These are phyloP conservation scores for Myotis pilosus DNA, from an alignment of 2,797 vertebrate species.

Conservation along the genomic window DNA sequence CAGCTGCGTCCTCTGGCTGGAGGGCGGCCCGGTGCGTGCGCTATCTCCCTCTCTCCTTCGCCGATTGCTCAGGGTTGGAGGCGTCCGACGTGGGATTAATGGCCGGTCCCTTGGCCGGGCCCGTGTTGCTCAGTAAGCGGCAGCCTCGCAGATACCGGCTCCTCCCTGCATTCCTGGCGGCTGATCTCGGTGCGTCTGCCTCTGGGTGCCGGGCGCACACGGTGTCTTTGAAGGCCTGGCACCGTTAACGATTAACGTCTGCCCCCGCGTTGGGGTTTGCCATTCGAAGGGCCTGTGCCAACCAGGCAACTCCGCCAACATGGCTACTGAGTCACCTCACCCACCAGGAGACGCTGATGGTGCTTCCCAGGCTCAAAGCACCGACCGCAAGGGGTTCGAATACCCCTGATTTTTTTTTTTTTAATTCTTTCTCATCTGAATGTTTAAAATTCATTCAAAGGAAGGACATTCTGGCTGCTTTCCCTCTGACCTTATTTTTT, in stretches of 20 bases:
- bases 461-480: neutral
- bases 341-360: neutral
- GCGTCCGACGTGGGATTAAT: neutral
- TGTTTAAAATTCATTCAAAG: neutral
- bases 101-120: neutral
- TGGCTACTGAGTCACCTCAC: neutral
- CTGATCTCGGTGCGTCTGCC: slow-evolving; percentile 57
- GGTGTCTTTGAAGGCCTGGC: slow-evolving; percentile 27
- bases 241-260: slow-evolving; percentile 58
- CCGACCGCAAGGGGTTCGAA: neutral
- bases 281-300: slow-evolving; percentile 6
- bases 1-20: neutral
- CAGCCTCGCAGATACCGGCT: neutral
- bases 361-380: neutral
- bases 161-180: slow-evolving; percentile 54
- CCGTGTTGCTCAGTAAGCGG: slow-evolving; percentile 6
- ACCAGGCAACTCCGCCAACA: slow-evolving; percentile 17
- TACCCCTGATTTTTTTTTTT: neutral
- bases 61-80: slow-evolving; percentile 22
- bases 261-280: slow-evolving; percentile 32
- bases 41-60: slow-evolving; percentile 42
- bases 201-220: neutral
- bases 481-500: neutral
- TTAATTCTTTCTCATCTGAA: neutral
- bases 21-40: neutral